Percentiles rank a stretch among this genome's conserved stretches.
phyloP scores from a whole-genome alignment of 1,140 invertebrate species.

The Eurosta solidaginis region DNA sequence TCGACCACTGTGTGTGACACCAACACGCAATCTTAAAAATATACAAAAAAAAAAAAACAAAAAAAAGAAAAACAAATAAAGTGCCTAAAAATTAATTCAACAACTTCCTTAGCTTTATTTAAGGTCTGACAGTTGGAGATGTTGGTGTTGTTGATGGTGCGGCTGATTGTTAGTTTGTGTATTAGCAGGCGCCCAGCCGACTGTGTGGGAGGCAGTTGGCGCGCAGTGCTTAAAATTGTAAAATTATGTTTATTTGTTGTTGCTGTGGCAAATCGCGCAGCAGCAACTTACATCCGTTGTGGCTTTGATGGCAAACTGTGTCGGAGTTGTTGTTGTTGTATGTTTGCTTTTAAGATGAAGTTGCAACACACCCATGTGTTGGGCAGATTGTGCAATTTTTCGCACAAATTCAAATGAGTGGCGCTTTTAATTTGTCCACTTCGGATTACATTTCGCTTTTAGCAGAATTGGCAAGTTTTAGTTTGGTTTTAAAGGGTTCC shows the following conservation, averaged over 20 bases:
- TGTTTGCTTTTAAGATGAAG: too few species aligned
- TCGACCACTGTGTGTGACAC: not conserved
- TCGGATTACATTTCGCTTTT: not conserved
- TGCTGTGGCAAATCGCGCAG: not conserved
- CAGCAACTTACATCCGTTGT: not conserved
- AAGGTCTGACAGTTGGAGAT: not conserved
- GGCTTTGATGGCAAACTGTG: not conserved
- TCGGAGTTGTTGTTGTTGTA: not conserved
- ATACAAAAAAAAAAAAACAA: not conserved
- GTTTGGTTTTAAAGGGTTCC: too few species aligned
- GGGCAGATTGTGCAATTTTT: not conserved
- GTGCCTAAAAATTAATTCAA: not conserved
- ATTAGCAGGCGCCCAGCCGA: not conserved
- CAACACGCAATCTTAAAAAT: not conserved
- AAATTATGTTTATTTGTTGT: not conserved
- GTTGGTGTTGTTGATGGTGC: not conserved
- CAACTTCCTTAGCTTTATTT: not conserved
- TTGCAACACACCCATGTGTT: not conserved
- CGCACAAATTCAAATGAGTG: constrained; percentile 9
- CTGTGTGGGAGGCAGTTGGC: not conserved
- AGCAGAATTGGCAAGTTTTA: not conserved
- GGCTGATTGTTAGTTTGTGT: not conserved
- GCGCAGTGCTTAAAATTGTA: not conserved
- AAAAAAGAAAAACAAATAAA: not conserved
- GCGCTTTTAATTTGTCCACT: not conserved